Base-by-base conservation (phyloP, 2,113 vertebrate genomes). In the Eurystomus gularis region DNA sequence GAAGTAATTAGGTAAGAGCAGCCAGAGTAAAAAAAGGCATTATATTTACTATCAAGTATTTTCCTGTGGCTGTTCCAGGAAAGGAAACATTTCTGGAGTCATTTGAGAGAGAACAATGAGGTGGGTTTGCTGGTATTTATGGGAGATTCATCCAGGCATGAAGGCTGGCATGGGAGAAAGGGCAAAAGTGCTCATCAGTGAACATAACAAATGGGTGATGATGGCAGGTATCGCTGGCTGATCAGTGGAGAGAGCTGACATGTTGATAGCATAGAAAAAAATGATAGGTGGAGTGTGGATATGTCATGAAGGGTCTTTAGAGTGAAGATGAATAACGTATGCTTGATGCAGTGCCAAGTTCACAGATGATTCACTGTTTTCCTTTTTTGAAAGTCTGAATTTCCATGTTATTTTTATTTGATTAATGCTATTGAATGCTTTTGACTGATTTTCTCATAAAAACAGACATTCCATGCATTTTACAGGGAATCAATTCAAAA, bases 371-470 rank as follows among this genome's bases (percentile, higher is more conserved):
- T 91, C 95, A 79, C 51, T 55, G 82, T 57, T 90, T 93, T 81
- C 37, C 60, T 79, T 85, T 39, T 40, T 39, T 35, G 49, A 71
- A 95, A 75, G 69, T 78, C 82, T 90, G 54, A 81, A 75, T 83
- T 95, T 94, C 61, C 72, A 75, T 65, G 19, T 92, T 92, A 95
- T 86, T 92, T 96, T 81, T 75, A 62, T 81, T 79, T 95, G 93
- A 97, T 94, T 95, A 91, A 92, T 93, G 68, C 18, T 69, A 84
- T 69, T 49, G 65, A 84, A 57, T 60, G 18, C 73, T 91, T 82
- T 72, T 86, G 57, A 92, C 77, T 79, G 84, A 68, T 84, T 93
- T 96, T 84, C 76, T 86, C 13, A 0, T 84, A 92, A 49, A 70
- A 65, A 64, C 69, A 90, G 77, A 28, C 88, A 91, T 97, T 92